phyloP scores from a whole-genome alignment of 64 coral and sea anemone genomes.

The Montipora sp. region DNA sequence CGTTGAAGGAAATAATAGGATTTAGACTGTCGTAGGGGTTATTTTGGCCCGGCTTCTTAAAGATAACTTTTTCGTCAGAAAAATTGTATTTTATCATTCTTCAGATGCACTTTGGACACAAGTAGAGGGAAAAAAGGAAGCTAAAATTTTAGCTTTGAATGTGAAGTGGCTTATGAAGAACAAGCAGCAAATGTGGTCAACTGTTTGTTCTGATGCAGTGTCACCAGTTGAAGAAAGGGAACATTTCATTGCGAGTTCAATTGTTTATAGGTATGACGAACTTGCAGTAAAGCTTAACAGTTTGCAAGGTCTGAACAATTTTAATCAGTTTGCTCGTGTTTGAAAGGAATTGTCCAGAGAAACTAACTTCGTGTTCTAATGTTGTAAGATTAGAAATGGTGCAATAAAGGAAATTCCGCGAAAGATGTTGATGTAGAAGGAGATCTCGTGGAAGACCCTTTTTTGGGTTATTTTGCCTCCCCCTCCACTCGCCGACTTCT shows the following conservation, averaged over 20 bases:
- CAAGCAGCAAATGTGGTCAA: constrained; percentile 22
- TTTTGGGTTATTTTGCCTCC: no score
- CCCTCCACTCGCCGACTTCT: no score
- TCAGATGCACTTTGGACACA: no score
- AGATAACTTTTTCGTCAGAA: no score
- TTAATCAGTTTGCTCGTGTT: not conserved
- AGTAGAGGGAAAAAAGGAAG: not conserved
- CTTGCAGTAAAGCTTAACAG: constrained; percentile 19
- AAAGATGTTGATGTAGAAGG: not conserved
- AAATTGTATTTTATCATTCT: no score
- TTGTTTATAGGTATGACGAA: constrained; percentile 5
- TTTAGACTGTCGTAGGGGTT: no score
- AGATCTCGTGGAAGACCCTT: no score
- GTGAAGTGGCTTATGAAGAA: constrained; percentile 8
- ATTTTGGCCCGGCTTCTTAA: no score
- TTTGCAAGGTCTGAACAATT: constrained; percentile 23
- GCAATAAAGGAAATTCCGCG: constrained; percentile 12
- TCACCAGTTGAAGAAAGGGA: not conserved
- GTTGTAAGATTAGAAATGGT: not conserved
- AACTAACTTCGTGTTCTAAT: not conserved
- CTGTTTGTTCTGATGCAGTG: constrained; percentile 38
- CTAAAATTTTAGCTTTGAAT: not conserved
- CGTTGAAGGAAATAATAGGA: no score
- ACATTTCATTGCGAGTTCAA: constrained; percentile 21
- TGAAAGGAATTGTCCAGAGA: not conserved